A percentile compares a stretch with the other conserved stretches of the same genome.
Evolutionary conservation across 1,140 invertebrate species (phyloP).

Genomic region (Brachionus rotundiformis): DNA sequence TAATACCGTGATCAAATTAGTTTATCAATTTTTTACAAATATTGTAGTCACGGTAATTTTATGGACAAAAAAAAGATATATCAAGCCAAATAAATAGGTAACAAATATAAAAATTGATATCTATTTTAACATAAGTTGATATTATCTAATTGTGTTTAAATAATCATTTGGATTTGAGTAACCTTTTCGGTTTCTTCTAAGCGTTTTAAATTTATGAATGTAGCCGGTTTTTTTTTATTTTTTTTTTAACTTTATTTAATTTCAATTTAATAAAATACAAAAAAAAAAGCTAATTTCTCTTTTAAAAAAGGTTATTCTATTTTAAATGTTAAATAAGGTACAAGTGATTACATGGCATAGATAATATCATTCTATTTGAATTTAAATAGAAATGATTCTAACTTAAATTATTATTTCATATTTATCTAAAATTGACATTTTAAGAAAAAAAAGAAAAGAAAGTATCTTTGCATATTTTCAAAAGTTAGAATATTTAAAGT

Average conservation of each 20-base stretch:
- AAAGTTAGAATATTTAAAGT: too few relatives aligned
- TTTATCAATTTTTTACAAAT: background rate
- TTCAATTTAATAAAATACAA: too few relatives aligned
- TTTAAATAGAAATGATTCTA: background rate
- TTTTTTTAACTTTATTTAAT: slow-evolving; percentile 14
- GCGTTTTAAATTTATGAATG: background rate
- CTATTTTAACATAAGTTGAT: background rate
- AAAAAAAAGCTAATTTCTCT: too few relatives aligned
- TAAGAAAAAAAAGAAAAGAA: background rate
- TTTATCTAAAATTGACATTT: slow-evolving; percentile 8
- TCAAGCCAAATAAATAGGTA: too few relatives aligned
- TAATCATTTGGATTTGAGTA: background rate
- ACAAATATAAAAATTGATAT: too few relatives aligned
- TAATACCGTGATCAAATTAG: background rate
- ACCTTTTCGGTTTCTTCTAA: background rate
- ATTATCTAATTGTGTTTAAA: background rate
- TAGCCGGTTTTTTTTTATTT: background rate
- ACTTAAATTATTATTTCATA: background rate
- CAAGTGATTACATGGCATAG: slow-evolving; percentile 5
- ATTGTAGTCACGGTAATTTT: too few relatives aligned
- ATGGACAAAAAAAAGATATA: background rate
- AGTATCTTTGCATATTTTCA: background rate
- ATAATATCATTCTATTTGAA: background rate
- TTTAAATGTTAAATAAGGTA: background rate
- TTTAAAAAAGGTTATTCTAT: background rate